Evolutionary conservation across 2,797 vertebrate genomes (phyloP), one percentile per base, ranked within the genome.

Genomic region (Rhabdomys pumilio): DNA sequence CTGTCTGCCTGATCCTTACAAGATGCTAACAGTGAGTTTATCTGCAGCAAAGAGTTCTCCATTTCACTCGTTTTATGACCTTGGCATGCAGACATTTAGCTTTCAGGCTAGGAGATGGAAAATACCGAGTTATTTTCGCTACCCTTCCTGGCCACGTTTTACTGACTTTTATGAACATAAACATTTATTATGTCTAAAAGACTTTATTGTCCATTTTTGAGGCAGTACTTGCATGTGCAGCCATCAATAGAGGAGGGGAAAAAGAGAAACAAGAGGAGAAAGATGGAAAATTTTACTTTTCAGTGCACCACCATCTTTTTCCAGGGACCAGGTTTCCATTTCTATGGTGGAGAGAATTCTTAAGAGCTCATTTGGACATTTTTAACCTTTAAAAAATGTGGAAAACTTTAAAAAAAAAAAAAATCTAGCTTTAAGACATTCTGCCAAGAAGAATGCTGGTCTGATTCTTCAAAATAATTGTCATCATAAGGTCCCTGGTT

Each of bases 121-220:
- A 50, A 50, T 50, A 50, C 50, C 50, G 90, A 87, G 22, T 53
- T 94, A 85, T 87, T 93, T 93, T 89, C 55, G 92, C 92, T 82
- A 90, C 55, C 61, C 85, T 79, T 95, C 29, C 81, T 88, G 75
- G 69, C 34, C 57, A 93, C 93, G 65, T 75, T 63, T 50, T 93
- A 38, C 76, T 95, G 88, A 91, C 83, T 89, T 93, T 63, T 82
- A 63, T 91, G 47, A 91, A 86, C 87, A 91, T 44, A 79, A 89
- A 82, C 34, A 93, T 44, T 79, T 86, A 59, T 89, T 20, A 75
- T 63, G 10, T 57, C 72, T 89, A 13, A 44, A 84, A 92, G 57
- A 86, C 65, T 72, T 41, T 38, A 34, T 0, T 67, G 82, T 65
- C 55, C 34, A 38, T 57, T 72, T 87, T 20, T 50, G 41, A 29